A percentile compares a stretch with the other conserved stretches of the same genome.
Conservation (phyloP, 2,888 invertebrate genomes). For the Timema podura region DNA sequence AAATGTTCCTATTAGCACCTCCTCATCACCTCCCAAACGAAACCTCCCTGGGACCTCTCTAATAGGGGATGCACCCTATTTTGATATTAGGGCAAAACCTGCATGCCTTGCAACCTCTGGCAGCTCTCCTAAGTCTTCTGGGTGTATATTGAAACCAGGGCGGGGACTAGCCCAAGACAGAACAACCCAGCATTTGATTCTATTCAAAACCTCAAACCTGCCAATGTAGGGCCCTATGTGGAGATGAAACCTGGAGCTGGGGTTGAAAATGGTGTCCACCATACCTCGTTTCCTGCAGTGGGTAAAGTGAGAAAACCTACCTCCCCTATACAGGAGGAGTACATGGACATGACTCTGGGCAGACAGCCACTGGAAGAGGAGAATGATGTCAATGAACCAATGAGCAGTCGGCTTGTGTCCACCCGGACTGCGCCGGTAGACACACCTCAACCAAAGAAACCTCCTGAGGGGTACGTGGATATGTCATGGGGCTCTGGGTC, state of each 20-base stretch:
- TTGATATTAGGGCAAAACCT: too few species aligned
- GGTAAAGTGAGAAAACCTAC: slow-evolving; percentile 24
- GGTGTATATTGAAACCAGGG: too few species aligned
- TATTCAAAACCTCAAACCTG: too few species aligned
- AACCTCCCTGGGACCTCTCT: too few species aligned
- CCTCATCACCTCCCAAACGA: too few species aligned
- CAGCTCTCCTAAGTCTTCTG: too few species aligned
- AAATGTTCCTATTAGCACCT: too few species aligned
- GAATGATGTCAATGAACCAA: slow-evolving; percentile 2
- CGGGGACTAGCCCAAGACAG: too few species aligned
- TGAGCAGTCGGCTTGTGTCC: too few species aligned
- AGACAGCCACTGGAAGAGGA: slow-evolving; percentile 16
- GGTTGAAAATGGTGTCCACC: not conserved
- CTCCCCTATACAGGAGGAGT: slow-evolving; percentile 31
- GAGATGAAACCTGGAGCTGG: slow-evolving; percentile 14
- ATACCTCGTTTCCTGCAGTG: slow-evolving; percentile 8
- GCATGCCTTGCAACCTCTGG: too few species aligned
- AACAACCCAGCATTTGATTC: too few species aligned
- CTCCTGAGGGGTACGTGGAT: slow-evolving; percentile 61
- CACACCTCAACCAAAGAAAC: slow-evolving; percentile 44
- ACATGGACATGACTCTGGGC: slow-evolving; percentile 26
- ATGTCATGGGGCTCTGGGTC: slow-evolving; percentile 52
- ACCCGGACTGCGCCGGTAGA: slow-evolving; percentile 42
- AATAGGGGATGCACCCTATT: too few species aligned
- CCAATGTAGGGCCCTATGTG: not conserved